phyloP scores from a whole-genome alignment of 2,888 invertebrate genomes.

The Flexamia atlantica region DNA sequence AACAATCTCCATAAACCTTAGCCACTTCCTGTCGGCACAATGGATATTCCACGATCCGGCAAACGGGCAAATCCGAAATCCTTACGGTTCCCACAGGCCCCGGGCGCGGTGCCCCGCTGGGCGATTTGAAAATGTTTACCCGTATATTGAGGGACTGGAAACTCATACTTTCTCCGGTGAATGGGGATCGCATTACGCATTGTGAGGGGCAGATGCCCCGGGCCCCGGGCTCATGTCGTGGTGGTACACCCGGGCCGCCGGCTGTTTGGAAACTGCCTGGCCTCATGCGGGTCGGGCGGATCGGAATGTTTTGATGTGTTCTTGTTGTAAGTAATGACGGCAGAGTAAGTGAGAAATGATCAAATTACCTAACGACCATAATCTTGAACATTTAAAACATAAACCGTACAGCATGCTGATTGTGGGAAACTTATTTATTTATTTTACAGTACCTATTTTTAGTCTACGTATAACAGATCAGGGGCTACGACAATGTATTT shows the following conservation, averaged over 20 bases:
- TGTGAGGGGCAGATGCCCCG: slow-evolving; percentile 1
- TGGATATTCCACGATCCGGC: not conserved
- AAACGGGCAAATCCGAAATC: slow-evolving; percentile 45
- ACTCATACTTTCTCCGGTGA: slow-evolving; percentile 48
- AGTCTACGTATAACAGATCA: too few species aligned
- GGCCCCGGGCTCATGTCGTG: not conserved
- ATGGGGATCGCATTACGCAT: slow-evolving; percentile 45
- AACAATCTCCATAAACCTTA: not conserved
- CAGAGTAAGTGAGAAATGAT: too few species aligned
- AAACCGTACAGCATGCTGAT: too few species aligned
- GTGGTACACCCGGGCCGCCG: not conserved
- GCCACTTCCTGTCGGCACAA: slow-evolving; percentile 49
- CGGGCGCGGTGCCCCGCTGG: slow-evolving; percentile 19
- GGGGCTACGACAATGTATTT: too few species aligned
- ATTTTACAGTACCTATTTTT: too few species aligned
- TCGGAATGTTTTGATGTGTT: too few species aligned
- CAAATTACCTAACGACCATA: too few species aligned
- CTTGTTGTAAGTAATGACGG: too few species aligned
- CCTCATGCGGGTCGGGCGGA: too few species aligned
- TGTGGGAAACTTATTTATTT: too few species aligned
- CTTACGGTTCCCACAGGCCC: slow-evolving; percentile 39
- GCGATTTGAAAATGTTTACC: slow-evolving; percentile 51
- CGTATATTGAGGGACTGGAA: slow-evolving; percentile 44
- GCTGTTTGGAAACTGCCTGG: slow-evolving; percentile 21
- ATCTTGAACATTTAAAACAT: too few species aligned